Conservation (phyloP, 92 coral and sea anemone genomes). For the Parazoanthus darwini region DNA sequence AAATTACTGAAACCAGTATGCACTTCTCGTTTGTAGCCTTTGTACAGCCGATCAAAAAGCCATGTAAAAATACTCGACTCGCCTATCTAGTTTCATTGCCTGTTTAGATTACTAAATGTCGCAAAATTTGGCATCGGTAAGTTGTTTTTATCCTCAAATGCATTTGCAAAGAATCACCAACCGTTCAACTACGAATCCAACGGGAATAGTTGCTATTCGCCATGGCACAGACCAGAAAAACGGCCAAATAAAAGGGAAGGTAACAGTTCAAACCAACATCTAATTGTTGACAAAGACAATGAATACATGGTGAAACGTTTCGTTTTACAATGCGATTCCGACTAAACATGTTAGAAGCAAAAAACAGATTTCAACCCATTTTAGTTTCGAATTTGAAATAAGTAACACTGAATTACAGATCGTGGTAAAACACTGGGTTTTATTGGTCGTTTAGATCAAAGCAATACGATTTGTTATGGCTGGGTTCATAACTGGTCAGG, state of each 20-base stretch:
- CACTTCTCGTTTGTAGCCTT: no score
- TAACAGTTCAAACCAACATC: no score
- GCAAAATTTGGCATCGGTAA: not conserved
- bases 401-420: not conserved
- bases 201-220: not conserved
- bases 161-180: not conserved
- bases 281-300: no score
- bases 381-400: no score
- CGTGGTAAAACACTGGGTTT: no score
- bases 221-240: not conserved
- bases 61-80: no score
- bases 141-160: not conserved
- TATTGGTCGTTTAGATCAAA: no score
- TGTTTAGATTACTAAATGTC: not conserved
- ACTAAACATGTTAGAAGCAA: not conserved
- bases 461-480: not conserved
- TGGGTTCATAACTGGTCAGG: not conserved
- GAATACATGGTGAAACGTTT: not conserved
- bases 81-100: no score
- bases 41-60: no score
- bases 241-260: no score
- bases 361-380: not conserved
- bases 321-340: not conserved
- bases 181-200: not conserved
- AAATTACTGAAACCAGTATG: not conserved